Evolutionary conservation across 2,113 vertebrate genomes (phyloP).

Genomic region (Equus quagga): DNA sequence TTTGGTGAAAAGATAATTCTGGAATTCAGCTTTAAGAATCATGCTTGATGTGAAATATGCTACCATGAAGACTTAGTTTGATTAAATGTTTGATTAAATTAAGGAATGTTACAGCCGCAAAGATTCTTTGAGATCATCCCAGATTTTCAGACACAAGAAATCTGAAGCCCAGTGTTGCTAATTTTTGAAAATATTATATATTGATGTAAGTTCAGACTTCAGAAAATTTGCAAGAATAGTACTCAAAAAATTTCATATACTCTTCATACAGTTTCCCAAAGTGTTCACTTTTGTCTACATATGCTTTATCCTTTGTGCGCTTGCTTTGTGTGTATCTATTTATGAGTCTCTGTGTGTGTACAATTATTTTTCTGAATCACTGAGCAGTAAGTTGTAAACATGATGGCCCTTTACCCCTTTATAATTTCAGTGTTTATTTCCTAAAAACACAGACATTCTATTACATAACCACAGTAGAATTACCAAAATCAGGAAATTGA

Average conservation of each 20-base stretch:
- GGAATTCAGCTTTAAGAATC: background rate
- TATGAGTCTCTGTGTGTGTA: background rate
- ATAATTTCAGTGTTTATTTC: background rate
- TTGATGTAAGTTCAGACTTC: background rate
- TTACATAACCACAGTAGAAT: background rate
- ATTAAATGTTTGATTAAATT: background rate
- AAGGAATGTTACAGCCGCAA: background rate
- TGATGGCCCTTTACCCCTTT: background rate
- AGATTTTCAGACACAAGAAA: background rate
- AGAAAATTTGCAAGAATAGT: background rate
- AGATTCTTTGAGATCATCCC: background rate
- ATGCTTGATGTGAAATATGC: background rate
- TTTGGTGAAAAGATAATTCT: conserved; percentile 17
- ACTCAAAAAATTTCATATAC: background rate
- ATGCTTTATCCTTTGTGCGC: background rate
- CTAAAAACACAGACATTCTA: background rate
- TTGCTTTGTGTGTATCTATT: background rate
- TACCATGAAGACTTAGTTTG: background rate
- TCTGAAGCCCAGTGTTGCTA: background rate
- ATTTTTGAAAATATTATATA: background rate
- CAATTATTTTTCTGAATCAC: background rate
- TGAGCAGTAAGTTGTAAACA: background rate
- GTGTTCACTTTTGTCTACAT: background rate
- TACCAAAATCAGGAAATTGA: background rate
- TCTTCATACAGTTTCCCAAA: background rate